phyloP scores from a whole-genome alignment of 2,797 vertebrate species.

The Remorina albescens region DNA sequence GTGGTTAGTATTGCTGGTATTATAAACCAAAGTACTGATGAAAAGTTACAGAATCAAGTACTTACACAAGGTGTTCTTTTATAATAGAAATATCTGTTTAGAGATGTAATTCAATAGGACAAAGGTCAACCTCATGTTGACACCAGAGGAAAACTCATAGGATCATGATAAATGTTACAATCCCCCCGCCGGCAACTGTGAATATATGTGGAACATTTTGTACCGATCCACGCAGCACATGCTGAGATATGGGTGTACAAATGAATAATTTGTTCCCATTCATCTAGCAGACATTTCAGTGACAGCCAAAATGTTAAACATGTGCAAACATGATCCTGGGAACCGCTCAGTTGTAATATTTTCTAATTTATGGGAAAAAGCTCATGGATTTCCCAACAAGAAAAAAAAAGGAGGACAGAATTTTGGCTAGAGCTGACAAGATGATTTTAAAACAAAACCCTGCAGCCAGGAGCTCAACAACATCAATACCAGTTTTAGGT shows the following conservation, averaged over 20 bases:
- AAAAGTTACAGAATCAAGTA: constrained; percentile 1
- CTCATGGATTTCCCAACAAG: not conserved
- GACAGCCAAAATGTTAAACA: not conserved
- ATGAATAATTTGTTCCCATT: not conserved
- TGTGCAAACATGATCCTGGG: not conserved
- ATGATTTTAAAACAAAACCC: not conserved
- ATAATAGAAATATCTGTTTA: not conserved
- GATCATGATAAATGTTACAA: too few relatives aligned
- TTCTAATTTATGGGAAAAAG: not conserved
- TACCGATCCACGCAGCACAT: not conserved
- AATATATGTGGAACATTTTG: not conserved
- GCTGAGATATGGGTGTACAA: not conserved
- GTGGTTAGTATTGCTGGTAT: too few relatives aligned
- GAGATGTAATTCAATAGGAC: not conserved
- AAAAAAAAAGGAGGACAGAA: not conserved
- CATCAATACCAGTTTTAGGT: not conserved
- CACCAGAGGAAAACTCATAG: not conserved
- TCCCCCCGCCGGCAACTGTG: not conserved
- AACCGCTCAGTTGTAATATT: not conserved
- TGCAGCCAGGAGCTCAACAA: not conserved
- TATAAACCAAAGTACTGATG: too few relatives aligned
- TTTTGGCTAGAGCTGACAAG: not conserved
- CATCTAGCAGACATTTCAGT: not conserved
- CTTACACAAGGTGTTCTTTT: too few relatives aligned
- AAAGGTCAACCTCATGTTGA: not conserved